Conservation (phyloP, 2,113 vertebrate genomes). For the Aleadryas rufinucha region DNA sequence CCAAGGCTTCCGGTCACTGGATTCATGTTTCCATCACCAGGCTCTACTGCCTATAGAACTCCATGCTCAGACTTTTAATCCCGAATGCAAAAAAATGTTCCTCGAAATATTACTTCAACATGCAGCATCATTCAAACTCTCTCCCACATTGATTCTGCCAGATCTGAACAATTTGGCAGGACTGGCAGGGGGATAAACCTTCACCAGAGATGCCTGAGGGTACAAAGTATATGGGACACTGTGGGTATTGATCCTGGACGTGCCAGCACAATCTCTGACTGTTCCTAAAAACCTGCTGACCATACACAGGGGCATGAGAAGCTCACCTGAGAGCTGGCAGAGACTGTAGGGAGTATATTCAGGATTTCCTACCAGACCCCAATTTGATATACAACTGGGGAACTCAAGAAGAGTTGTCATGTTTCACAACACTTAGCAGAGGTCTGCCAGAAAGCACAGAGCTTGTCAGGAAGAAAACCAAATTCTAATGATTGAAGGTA, state of each 20-base stretch:
- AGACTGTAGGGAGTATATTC: background rate
- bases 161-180: background rate
- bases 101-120: background rate
- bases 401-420: background rate
- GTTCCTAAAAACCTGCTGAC: background rate
- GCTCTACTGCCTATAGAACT: background rate
- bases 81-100: background rate
- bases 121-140: background rate
- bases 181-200: background rate
- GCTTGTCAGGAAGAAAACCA: background rate
- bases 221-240: background rate
- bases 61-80: background rate
- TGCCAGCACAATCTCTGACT: background rate
- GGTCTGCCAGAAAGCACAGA: background rate
- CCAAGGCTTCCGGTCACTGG: background rate
- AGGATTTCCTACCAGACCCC: background rate
- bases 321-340: background rate
- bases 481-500: background rate
- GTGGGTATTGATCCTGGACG: background rate
- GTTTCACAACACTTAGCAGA: background rate
- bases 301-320: background rate
- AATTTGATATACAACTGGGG: rapidly evolving
- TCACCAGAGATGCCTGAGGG: background rate
- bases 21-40: background rate
- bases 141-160: background rate